Conservation (phyloP, 2,888 invertebrate species). For the Sturmia bella region DNA sequence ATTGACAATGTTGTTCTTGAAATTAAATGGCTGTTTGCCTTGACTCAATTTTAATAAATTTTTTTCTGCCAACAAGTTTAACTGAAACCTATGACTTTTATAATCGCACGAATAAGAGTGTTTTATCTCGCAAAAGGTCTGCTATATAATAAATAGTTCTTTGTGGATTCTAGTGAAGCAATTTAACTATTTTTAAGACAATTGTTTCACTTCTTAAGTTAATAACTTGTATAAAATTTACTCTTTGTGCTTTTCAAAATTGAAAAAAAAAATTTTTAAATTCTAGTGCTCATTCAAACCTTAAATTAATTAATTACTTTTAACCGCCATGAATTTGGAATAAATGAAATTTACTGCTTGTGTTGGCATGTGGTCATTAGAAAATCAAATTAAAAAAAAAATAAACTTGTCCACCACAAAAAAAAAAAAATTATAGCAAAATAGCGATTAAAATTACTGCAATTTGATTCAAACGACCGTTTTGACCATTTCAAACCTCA, state of each 20-base stretch:
- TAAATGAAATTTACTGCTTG: slow-evolving; percentile 21
- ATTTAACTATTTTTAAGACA: no score
- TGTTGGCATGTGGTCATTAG: slow-evolving; percentile 6
- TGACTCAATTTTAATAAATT: no score
- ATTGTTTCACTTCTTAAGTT: no score
- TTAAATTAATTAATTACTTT: slow-evolving; percentile 1
- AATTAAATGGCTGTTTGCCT: no score
- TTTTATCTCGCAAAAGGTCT: not conserved
- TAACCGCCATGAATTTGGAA: not conserved
- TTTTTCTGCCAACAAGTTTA: no score
- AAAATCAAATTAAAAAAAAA: slow-evolving; percentile 13
- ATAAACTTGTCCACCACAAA: not conserved
- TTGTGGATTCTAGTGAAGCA: no score
- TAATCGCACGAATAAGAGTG: no score
- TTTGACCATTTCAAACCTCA: slow-evolving; percentile 14
- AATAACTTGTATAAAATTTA: no score
- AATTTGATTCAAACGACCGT: not conserved
- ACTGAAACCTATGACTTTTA: no score
- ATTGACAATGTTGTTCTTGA: not conserved
- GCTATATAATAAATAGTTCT: not conserved
- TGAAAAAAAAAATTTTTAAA: not conserved
- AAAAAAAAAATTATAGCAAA: no score
- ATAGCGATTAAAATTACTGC: slow-evolving; percentile 8
- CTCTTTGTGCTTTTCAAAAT: no score
- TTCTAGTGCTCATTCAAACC: not conserved